Conservation (phyloP, 1,140 invertebrate species). For the Chironomus striatipennis region DNA sequence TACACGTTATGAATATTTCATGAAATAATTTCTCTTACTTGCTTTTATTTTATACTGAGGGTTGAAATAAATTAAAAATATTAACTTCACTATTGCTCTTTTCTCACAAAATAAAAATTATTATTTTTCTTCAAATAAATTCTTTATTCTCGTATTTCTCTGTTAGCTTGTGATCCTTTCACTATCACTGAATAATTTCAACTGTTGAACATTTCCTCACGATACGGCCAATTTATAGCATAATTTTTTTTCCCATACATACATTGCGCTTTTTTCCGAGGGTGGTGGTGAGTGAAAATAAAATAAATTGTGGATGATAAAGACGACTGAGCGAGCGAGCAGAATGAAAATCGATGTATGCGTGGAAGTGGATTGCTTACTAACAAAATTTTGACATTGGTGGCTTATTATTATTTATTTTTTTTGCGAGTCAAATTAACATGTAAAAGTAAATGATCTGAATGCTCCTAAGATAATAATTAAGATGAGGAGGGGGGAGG, state of each 20-base stretch:
- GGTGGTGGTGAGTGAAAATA: background rate
- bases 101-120: background rate
- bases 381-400: background rate
- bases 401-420: no score
- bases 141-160: background rate
- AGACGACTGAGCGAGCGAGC: background rate
- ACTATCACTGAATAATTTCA: background rate
- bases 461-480: no score
- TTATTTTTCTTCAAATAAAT: background rate
- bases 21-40: background rate
- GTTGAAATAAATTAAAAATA: no score
- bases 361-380: background rate
- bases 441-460: no score
- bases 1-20: background rate
- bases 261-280: constrained; percentile 5
- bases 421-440: no score
- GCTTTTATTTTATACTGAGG: background rate
- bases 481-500: no score
- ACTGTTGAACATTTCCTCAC: constrained; percentile 14
- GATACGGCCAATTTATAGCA: constrained; percentile 12
- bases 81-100: background rate
- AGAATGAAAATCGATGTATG: background rate
- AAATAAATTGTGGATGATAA: background rate
- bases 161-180: background rate
- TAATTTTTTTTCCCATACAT: background rate